Base-by-base conservation (phyloP, 2,113 vertebrate genomes). In the Oenanthe oenanthe region DNA sequence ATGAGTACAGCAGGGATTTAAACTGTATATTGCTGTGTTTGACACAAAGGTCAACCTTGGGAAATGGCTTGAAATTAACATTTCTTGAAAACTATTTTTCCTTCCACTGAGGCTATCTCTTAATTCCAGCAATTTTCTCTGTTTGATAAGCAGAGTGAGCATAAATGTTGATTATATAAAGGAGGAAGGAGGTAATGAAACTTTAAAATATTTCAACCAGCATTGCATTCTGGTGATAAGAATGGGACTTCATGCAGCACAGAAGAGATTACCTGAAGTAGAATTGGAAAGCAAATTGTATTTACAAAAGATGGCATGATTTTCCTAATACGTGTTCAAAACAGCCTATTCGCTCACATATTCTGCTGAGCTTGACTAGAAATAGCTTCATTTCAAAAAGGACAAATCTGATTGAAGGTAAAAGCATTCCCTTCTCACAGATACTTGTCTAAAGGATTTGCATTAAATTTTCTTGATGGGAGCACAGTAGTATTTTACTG, bases 261-360 rank as follows among this genome's bases (percentile, higher is more conserved):
- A 77, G 94, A 97, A 95, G 94, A 97, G 97, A 98, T 98, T 98
- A 97, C 92, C 97, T 90, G 93, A 94, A 86, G 95, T 50, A 94
- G 91, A 97, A 97, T 94, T 96, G 97, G 96, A 95, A 97, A 97
- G 96, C 85, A 98, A 97, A 97, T 97, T 98, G 96, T 98, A 95
- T 98, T 98, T 98, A 98, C 97, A 97, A 93, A 97, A 97, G 97
- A 96, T 96, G 89, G 94, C 90, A 72, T 97, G 95, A 96, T 96
- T 88, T 97, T 97, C 84, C 94, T 98, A 98, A 98, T 95, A 94
- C 85, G 45, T 96, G 96, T 95, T 97, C 89, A 96, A 75, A 97
- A 97, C 93, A 89, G 92, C 79, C 87, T 92, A 43, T 97, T 98
- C 84, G 88, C 78, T 92, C 60, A 50, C 66, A 60, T 36, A 61